A percentile compares a stretch with the other conserved stretches of the same genome.
Conservation (phyloP, 2,113 vertebrate species). For the Rhinogobius similis region DNA sequence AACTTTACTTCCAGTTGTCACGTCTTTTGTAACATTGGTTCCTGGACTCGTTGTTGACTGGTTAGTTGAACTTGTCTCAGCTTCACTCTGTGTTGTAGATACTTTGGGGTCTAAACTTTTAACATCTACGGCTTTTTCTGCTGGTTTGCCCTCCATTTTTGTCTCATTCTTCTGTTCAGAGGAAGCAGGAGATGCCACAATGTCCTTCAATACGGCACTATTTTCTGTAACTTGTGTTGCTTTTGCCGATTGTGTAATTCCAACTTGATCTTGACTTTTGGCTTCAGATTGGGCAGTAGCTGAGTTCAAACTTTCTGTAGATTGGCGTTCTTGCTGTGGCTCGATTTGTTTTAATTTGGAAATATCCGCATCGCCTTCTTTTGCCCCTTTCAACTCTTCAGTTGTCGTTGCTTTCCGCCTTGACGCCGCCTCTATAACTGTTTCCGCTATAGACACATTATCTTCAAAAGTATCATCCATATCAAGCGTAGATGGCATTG, state of each 20-base stretch:
- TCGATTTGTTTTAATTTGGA: not conserved
- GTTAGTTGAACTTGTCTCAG: not conserved
- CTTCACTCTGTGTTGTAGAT: not conserved
- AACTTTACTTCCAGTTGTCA: not conserved
- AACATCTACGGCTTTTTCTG: not conserved
- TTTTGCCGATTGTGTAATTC: not conserved
- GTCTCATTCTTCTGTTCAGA: not conserved
- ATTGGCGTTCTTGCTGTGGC: conserved; percentile 7
- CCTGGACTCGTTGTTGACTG: no score
- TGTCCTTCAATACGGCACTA: not conserved
- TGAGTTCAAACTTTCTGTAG: conserved; percentile 3
- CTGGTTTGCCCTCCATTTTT: not conserved
- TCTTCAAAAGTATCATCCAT: conserved; percentile 9
- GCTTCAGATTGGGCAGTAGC: not conserved
- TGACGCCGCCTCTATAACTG: conserved; percentile 13
- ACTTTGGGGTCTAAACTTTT: not conserved
- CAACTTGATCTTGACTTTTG: not conserved
- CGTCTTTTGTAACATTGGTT: not conserved
- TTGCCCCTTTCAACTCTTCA: not conserved
- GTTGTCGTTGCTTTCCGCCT: conserved; percentile 2
- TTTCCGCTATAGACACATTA: conserved; percentile 1
- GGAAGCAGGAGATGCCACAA: not conserved
- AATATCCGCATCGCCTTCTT: not conserved
- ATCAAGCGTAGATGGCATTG: not conserved
- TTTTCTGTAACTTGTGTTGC: not conserved